A percentile compares a stretch with the other conserved stretches of the same genome.
Evolutionary conservation across 2,888 invertebrate species (phyloP).

Genomic region (Dusona sp.): DNA sequence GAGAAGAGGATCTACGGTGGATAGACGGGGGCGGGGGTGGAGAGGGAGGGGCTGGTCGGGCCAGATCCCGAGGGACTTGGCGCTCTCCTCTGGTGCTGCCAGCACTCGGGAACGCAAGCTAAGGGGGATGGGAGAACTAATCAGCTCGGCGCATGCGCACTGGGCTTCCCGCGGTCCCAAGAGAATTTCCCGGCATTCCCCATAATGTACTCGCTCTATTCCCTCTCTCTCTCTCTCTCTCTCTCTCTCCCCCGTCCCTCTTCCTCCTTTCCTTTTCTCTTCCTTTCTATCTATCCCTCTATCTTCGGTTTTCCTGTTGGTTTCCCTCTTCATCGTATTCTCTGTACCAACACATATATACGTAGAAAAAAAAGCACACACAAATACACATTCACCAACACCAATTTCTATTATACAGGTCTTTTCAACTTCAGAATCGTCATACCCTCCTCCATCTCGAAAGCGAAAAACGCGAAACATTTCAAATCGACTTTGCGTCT

Average conservation of each 20-base stretch:
- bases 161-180: slow-evolving; percentile 79
- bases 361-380: background rate
- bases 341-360: background rate
- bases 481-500: slow-evolving; percentile 65
- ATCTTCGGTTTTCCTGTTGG: slow-evolving; percentile 56
- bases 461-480: slow-evolving; percentile 68
- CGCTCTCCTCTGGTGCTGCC: slow-evolving; percentile 82
- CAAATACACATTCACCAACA: slow-evolving; percentile 7
- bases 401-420: slow-evolving; percentile 70
- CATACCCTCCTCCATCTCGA: background rate
- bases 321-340: slow-evolving; percentile 44
- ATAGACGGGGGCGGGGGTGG: slow-evolving; percentile 53
- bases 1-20: slow-evolving; percentile 59
- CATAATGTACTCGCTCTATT: slow-evolving; percentile 78
- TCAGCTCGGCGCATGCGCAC: slow-evolving; percentile 83
- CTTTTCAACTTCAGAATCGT: slow-evolving; percentile 72
- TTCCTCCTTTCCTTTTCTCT: slow-evolving; percentile 67
- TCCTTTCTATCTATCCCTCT: slow-evolving; percentile 65
- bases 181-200: slow-evolving; percentile 82
- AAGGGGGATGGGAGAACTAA: slow-evolving; percentile 80
- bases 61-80: slow-evolving; percentile 81
- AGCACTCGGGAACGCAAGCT: slow-evolving; percentile 79
- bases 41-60: slow-evolving; percentile 74
- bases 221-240: slow-evolving; percentile 65
- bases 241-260: slow-evolving; percentile 1